Conservation (phyloP, 2,113 vertebrate genomes). For the Rostratula benghalensis region DNA sequence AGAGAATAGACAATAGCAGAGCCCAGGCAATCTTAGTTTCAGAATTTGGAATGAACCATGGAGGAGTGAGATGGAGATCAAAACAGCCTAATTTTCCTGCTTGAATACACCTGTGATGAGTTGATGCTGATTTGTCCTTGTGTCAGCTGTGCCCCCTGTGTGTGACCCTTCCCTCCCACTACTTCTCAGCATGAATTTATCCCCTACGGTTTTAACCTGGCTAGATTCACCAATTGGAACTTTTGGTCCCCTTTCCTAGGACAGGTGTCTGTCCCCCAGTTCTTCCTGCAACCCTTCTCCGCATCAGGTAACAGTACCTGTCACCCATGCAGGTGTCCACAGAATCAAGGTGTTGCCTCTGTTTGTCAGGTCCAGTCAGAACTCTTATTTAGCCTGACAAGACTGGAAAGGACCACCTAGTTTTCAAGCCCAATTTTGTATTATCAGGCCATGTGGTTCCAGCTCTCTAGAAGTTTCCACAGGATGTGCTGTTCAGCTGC, state of each 20-base stretch:
- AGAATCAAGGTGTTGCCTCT: neutral
- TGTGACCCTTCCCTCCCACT: neutral
- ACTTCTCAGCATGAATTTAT: neutral
- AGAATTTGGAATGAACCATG: neutral
- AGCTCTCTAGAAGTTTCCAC: neutral
- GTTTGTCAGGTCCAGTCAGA: neutral
- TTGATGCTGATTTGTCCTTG: neutral
- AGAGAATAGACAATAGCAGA: neutral
- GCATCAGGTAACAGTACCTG: neutral
- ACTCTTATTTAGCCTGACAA: neutral
- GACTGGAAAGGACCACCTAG: neutral
- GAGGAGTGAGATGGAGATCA: neutral
- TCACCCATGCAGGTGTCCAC: neutral
- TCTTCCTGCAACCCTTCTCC: neutral
- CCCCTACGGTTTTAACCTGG: neutral
- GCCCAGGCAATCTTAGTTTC: neutral
- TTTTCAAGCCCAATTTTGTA: neutral
- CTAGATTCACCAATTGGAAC: neutral
- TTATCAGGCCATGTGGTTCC: neutral
- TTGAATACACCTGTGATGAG: neutral
- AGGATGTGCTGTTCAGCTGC: neutral
- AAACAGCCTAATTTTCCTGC: neutral
- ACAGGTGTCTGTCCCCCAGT: neutral
- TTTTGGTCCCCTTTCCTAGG: neutral
- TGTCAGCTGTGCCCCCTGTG: neutral